Conservation (phyloP, 2,797 vertebrate species). For the Acipenser oxyrinchus region DNA sequence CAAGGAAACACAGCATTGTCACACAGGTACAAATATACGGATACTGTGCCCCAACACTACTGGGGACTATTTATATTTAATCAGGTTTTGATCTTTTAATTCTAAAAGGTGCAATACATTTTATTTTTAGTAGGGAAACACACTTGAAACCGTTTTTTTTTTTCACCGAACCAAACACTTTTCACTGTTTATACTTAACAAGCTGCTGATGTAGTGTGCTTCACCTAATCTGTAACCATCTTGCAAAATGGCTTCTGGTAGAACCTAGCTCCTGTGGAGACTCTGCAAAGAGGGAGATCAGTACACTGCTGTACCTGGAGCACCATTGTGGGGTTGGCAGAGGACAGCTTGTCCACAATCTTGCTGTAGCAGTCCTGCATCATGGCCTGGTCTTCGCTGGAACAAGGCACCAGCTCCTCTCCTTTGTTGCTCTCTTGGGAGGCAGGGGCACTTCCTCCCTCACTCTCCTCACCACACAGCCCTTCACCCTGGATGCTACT, state of each 20-base stretch:
- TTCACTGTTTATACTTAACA: too few relatives aligned
- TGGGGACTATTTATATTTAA: too few relatives aligned
- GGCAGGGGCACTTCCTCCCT: constrained; percentile 63
- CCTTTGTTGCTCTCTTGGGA: constrained; percentile 72
- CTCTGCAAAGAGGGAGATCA: too few relatives aligned
- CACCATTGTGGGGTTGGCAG: constrained; percentile 96
- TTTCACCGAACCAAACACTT: too few relatives aligned
- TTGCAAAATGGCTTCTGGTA: background rate
- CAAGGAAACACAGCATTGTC: background rate
- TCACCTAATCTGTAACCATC: background rate
- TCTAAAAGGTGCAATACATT: too few relatives aligned
- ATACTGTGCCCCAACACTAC: too few relatives aligned
- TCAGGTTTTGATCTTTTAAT: too few relatives aligned
- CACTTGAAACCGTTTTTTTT: too few relatives aligned
- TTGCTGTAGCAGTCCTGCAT: constrained; percentile 99
- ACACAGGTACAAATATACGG: too few relatives aligned
- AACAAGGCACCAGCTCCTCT: constrained; percentile 74
- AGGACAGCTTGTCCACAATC: constrained; percentile 91
- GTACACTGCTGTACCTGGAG: constrained; percentile 69
- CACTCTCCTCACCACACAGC: constrained; percentile 69
- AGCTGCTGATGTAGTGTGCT: too few relatives aligned
- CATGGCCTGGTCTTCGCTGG: constrained; percentile 95
- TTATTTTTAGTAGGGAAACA: too few relatives aligned
- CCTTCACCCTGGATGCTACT: constrained; percentile 86
- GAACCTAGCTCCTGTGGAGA: background rate